Evolutionary conservation across 2,888 invertebrate species (phyloP), one percentile per base, ranked within the genome.

Genomic region (Galerucella calmariensis): DNA sequence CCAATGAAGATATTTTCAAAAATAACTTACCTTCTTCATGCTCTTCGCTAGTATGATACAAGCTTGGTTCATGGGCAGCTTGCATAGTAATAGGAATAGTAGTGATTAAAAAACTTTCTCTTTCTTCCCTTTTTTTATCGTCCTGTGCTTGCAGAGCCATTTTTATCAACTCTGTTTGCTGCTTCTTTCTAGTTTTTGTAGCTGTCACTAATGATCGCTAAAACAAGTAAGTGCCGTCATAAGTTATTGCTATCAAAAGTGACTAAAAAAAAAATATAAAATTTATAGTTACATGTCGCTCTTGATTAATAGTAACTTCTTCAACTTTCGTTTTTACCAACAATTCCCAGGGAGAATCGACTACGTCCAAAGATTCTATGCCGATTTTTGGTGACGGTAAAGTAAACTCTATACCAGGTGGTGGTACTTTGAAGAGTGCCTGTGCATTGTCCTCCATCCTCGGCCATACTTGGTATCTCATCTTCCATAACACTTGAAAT

Each of bases 271-370:
- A 14, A 41, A 14, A 14, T 35, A 63, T 41, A 1, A 1, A 41
- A 41, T 41, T 41, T 41, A 41, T 41, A 89, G 92, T 91, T 89
- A 96, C 96, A 88, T 97, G 96, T 88, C 97, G 93, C 85, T 99
- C 99, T 88, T 99, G 98, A 88, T 98, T 98, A 71, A 99, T 92
- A 0, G 98, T 97, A 83, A 99, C 97, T 89, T 99, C 99, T 91
- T 99, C 98, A 74, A 99, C 98, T 88, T 99, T 99, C 24, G 97
- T 97, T 88, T 98, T 98, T 73, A 97, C 96, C 85, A 97, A 95
- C 1, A 99, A 97, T 90, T 96, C 96, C 99, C 99, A 99, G 0
- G 99, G 99, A 12, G 99, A 98, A 89, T 99, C 99, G 0, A 98
- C 96, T 0, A 98, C 97, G 0, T 97, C 96, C 75, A 96, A 88